phyloP scores from a whole-genome alignment of 2,797 vertebrate genomes.

The Pipistrellus kuhlii region DNA sequence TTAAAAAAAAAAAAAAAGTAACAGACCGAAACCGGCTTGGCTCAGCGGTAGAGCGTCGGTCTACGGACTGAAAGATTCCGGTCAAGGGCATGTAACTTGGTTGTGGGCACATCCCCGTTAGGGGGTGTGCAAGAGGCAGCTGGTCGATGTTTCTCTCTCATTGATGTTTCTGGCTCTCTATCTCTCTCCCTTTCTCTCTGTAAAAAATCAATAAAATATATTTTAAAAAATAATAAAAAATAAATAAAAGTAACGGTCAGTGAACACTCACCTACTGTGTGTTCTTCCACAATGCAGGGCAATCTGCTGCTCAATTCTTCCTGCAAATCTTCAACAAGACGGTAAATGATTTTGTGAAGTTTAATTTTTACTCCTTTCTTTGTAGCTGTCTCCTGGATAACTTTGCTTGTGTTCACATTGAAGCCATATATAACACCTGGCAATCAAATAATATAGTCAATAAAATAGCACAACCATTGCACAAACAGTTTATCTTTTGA shows the following conservation, averaged over 20 bases:
- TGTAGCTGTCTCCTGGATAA: constrained; percentile 90
- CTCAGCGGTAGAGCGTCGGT: no score
- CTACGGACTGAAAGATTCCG: no score
- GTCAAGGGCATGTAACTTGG: no score
- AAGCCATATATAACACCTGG: constrained; percentile 95
- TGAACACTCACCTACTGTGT: constrained; percentile 88
- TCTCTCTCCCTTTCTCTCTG: no score
- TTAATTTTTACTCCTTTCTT: constrained; percentile 91
- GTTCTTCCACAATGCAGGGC: constrained; percentile 84
- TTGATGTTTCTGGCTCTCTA: no score
- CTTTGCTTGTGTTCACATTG: constrained; percentile 90
- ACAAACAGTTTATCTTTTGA: constrained; percentile 35
- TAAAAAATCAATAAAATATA: no score
- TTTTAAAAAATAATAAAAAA: no score
- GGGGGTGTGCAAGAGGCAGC: no score
- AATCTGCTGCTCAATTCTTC: constrained; percentile 91
- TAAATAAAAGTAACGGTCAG: neutral
- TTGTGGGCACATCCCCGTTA: no score
- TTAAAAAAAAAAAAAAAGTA: no score
- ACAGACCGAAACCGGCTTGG: no score
- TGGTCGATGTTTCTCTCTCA: no score
- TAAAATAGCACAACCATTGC: neutral
- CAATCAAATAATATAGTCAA: constrained; percentile 45
- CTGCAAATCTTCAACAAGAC: constrained; percentile 93
- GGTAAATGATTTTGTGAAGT: constrained; percentile 94